A percentile compares a stretch with the other conserved stretches of the same genome.
Conservation (phyloP, 2,888 invertebrate genomes). For the Netelia inedita region DNA sequence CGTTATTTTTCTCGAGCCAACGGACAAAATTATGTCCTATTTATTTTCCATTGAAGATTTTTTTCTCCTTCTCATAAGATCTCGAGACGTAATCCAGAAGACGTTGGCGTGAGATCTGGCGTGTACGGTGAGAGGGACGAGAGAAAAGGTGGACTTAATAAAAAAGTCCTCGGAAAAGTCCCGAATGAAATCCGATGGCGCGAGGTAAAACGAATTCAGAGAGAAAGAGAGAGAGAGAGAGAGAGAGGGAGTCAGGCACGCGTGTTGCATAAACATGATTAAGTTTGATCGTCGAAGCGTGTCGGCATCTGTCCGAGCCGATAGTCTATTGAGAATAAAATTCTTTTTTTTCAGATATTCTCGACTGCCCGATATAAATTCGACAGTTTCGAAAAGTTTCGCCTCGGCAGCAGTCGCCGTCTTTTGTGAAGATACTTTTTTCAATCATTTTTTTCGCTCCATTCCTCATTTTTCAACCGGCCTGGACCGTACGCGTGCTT, state of each 20-base stretch:
- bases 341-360: constrained; percentile 66
- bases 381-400: constrained; percentile 72
- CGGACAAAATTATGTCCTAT: constrained; percentile 36
- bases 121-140: constrained; percentile 31
- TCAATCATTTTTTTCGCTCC: constrained; percentile 32
- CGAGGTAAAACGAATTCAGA: constrained; percentile 53
- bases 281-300: constrained; percentile 80
- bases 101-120: constrained; percentile 33
- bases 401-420: constrained; percentile 51
- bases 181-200: constrained; percentile 51
- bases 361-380: constrained; percentile 74
- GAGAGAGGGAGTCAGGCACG: constrained; percentile 68
- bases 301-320: constrained; percentile 77
- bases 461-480: constrained; percentile 49
- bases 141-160: constrained; percentile 54
- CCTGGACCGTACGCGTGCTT: constrained; percentile 33
- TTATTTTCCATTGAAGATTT: constrained; percentile 48
- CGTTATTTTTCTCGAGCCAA: constrained; percentile 5
- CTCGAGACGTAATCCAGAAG: constrained; percentile 44
- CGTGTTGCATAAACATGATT: constrained; percentile 82
- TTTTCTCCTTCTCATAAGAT: constrained; percentile 18
- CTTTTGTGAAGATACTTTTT: constrained; percentile 69
- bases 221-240: constrained; percentile 41
- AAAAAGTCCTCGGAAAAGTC: constrained; percentile 61
- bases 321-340: constrained; percentile 61